Evolutionary conservation across 2,113 vertebrate genomes (phyloP), one percentile per base, ranked within the genome.

Genomic region (Nesospiza acunhae): DNA sequence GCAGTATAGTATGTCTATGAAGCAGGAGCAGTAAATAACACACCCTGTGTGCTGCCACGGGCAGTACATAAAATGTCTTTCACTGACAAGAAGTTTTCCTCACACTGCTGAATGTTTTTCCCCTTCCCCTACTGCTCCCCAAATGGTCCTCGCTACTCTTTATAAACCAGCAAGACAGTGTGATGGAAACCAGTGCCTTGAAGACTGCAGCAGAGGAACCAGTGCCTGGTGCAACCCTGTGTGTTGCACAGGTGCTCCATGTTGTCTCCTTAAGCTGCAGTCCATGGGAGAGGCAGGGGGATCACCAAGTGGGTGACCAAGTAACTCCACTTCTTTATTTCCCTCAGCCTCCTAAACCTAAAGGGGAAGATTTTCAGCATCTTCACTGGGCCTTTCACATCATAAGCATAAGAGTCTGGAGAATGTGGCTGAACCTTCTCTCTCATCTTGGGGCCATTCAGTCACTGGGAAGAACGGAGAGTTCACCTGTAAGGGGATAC

Each of bases 21-120:
- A 96, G 84, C 86, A 92, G 80, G 52, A 94, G 69, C 96, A 81
- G 89, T 96, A 96, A 95, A 95, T 96, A 97, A 94, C 91, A 63
- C 31, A 42, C 52, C 33, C 69, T 23, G 64, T 49, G 68, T 81
- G 92, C 88, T 89, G 86, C 95, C 83, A 90, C 0, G 0, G 88
- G 94, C 90, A 93, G 63, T 93, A 69, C 55, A 86, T 96, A 96
- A 96, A 93, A 86, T 67, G 39, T 78, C 63, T 94, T 92, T 93
- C 78, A 81, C 76, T 84, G 80, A 72, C 68, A 89, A 77, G 78
- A 89, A 91, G 49, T 89, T 93, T 93, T 86, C 47, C 69, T 94
- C 80, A 84, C 56, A 44, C 76, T 0, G 5, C 76, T 89, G 64
- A 72, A 63, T 84, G 21, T 77, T 86, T 62, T 90, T 74, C 4